phyloP scores from a whole-genome alignment of 2,797 vertebrate species.

The Gastrophryne carolinensis region DNA sequence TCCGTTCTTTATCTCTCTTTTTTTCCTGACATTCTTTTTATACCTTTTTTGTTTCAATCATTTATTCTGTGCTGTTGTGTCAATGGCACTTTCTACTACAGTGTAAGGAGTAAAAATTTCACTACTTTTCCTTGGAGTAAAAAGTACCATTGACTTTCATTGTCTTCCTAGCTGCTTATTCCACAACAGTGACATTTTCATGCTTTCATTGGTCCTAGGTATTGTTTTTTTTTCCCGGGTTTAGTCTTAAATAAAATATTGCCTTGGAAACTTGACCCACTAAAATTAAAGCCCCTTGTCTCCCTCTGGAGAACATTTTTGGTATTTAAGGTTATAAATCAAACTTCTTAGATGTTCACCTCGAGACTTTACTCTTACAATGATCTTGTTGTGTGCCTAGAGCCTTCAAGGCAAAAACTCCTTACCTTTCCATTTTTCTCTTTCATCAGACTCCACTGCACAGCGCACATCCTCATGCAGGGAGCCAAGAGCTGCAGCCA shows the following conservation, averaged over 20 bases:
- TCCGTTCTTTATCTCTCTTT: too few species aligned
- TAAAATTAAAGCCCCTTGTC: conserved; percentile 26
- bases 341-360: conserved; percentile 26
- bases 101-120: too few species aligned
- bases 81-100: too few species aligned
- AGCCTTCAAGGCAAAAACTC: conserved; percentile 4
- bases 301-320: conserved; percentile 25
- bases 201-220: too few species aligned
- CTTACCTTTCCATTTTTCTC: conserved; percentile 33
- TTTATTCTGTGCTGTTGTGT: too few species aligned
- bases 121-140: too few species aligned
- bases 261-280: conserved; percentile 35
- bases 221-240: background rate
- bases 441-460: background rate
- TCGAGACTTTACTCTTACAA: conserved; percentile 29
- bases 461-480: background rate
- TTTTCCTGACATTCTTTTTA: too few species aligned
- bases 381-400: conserved; percentile 30
- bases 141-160: too few species aligned
- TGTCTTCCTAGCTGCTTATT: too few species aligned
- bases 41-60: too few species aligned
- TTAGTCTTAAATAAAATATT: conserved; percentile 42
- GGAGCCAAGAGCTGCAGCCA: conserved; percentile 8
- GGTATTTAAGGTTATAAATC: conserved; percentile 40
- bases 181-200: too few species aligned